phyloP scores from a whole-genome alignment of 2,113 vertebrate genomes.

The Vidua macroura region DNA sequence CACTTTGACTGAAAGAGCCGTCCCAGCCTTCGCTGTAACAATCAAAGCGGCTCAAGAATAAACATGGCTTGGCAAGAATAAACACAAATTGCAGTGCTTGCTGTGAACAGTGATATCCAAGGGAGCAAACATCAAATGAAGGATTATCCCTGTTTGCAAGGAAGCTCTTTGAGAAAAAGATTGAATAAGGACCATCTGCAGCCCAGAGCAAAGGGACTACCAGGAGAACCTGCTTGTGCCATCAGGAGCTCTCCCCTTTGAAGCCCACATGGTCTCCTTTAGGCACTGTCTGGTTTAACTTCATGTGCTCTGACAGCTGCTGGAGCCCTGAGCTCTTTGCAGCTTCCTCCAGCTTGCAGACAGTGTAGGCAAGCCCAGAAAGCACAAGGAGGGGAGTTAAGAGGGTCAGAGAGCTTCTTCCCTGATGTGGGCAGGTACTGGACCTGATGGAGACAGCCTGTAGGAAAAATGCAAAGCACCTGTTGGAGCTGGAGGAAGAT shows the following conservation, averaged over 20 bases:
- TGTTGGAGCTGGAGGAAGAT: not conserved
- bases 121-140: constrained; percentile 67
- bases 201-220: constrained; percentile 21
- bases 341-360: not conserved
- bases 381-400: not conserved
- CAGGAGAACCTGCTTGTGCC: not conserved
- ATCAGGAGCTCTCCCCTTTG: not conserved
- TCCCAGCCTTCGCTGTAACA: constrained; percentile 52
- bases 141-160: constrained; percentile 61
- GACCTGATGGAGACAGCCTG: not conserved
- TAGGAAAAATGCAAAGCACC: not conserved
- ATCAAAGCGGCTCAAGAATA: constrained; percentile 64
- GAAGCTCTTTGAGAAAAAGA: constrained; percentile 41
- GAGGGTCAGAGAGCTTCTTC: not conserved
- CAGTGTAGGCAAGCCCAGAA: not conserved
- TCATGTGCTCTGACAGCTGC: not conserved
- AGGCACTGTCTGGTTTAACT: not conserved
- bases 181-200: constrained; percentile 57
- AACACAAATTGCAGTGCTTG: constrained; percentile 62
- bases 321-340: not conserved
- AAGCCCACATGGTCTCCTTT: not conserved
- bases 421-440: not conserved
- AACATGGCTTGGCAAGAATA: constrained; percentile 66
- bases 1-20: constrained; percentile 49
- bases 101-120: constrained; percentile 61